Evolutionary conservation across 2,113 vertebrate genomes (phyloP), one percentile per base, ranked within the genome.

Genomic region (Mormoops blainvillei): DNA sequence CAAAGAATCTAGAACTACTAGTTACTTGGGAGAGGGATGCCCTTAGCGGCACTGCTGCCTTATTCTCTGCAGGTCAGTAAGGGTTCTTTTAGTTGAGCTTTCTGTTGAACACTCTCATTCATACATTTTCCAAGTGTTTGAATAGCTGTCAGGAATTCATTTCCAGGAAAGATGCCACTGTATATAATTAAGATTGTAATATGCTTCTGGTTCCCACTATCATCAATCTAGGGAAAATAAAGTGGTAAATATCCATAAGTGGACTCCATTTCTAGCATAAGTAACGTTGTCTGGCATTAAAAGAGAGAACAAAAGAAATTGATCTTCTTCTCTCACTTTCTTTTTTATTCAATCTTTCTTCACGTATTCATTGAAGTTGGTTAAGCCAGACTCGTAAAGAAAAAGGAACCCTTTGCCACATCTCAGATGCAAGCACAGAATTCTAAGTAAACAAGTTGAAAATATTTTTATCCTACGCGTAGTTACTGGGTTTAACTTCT

Each of bases 151-250:
- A 82, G 91, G 10, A 86, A 38, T n/a, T 67, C 33, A 22, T 84
- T 93, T 18, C 74, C 41, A 88, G 80, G 43, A 96, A 65, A 31
- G 45, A 65, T 68, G 15, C 24, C 86, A 94, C 15, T 94, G 81
- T 33, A 83, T 89, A 54, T 76, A 94, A 52, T 89, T 95, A 93
- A 97, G 67, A 83, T 31, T 71, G n/a, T 61, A 77, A 91, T 63
- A 91, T 45, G 22, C 52, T 86, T 96, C 83, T 91, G 45, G 61
- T 36, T 36, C 54, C 24, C 87, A 91, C 52, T 74, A 14, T 58
- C 48, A 86, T 67, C 54, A 84, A 61, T 41, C 20, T 31, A 97
- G 80, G n/a, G 48, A 48, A 91, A 93, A 86, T 18, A 77, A 67
- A 94, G 70, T 96, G 58, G 14, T 68, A 94, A 92, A 68, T 73